phyloP scores from a whole-genome alignment of 2,113 vertebrate species.

The Loxodonta africana region DNA sequence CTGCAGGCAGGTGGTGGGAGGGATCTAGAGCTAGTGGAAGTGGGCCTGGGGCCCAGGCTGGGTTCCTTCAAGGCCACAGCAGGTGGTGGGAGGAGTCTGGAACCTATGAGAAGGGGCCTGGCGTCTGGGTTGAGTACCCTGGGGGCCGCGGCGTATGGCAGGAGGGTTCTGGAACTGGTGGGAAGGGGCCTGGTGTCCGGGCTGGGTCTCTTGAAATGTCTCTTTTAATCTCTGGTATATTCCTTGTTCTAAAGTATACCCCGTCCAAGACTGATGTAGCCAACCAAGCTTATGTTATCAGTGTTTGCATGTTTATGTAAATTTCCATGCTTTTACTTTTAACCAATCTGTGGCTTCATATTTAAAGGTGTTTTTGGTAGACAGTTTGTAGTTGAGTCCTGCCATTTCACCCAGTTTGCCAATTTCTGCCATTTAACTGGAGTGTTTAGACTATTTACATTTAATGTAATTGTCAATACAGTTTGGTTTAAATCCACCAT shows the following conservation, averaged over 20 bases:
- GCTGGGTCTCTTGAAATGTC: neutral
- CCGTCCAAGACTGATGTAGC: neutral
- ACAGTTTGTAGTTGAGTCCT: neutral
- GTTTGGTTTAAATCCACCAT: neutral
- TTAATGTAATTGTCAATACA: neutral
- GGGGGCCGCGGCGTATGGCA: too few species aligned
- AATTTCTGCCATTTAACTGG: neutral
- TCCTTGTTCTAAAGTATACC: neutral
- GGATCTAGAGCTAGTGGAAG: too few species aligned
- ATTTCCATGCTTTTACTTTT: neutral
- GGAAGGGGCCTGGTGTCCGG: too few species aligned
- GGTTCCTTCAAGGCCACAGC: too few species aligned
- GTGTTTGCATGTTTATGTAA: neutral
- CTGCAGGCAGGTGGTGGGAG: too few species aligned
- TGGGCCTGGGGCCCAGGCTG: too few species aligned
- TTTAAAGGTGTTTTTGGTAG: neutral
- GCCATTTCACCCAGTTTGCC: neutral
- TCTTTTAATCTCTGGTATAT: neutral
- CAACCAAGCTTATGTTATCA: neutral
- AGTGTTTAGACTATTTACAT: neutral
- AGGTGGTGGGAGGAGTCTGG: too few species aligned
- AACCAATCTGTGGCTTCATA: neutral
- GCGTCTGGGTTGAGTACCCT: too few species aligned
- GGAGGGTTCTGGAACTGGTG: too few species aligned
- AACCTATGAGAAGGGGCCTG: too few species aligned